These are phyloP conservation scores for Argyresthia goedartella DNA, from an alignment of 2,888 invertebrate species.

Conservation along the genomic window DNA sequence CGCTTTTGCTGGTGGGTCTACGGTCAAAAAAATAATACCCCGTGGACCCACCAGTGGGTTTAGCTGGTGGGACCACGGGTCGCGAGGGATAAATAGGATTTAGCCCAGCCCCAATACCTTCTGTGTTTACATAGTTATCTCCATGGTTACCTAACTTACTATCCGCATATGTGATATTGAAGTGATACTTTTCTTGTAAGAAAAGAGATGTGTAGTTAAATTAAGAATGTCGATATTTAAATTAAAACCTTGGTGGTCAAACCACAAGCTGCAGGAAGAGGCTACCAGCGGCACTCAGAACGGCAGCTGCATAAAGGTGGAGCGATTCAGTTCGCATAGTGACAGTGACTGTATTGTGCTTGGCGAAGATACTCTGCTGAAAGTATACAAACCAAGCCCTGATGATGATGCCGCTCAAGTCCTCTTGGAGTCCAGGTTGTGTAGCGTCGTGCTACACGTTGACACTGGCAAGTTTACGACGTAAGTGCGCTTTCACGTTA, in stretches of 20 bases:
- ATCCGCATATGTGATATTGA: no score
- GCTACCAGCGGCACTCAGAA: constrained; percentile 70
- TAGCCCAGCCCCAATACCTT: no score
- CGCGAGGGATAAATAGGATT: no score
- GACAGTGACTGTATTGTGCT: constrained; percentile 84
- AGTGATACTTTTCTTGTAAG: no score
- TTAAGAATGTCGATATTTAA: constrained; percentile 91
- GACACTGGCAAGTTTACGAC: constrained; percentile 87
- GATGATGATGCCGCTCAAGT: constrained; percentile 73
- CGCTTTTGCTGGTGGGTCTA: no score
- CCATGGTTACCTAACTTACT: background rate
- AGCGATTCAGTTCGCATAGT: constrained; percentile 84
- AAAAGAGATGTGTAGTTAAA: no score
- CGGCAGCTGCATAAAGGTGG: constrained; percentile 74
- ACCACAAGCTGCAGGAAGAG: constrained; percentile 72
- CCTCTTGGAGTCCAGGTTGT: constrained; percentile 82
- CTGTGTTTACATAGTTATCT: background rate
- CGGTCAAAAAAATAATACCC: no score
- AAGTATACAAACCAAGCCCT: constrained; percentile 44
- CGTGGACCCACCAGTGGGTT: no score
- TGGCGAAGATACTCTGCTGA: constrained; percentile 43
- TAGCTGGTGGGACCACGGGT: no score
- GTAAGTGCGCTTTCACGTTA: constrained; percentile 65
- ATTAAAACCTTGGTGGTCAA: constrained; percentile 90
- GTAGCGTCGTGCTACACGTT: constrained; percentile 83